Conservation (phyloP, 2,113 vertebrate species). For the Setophaga petechia region DNA sequence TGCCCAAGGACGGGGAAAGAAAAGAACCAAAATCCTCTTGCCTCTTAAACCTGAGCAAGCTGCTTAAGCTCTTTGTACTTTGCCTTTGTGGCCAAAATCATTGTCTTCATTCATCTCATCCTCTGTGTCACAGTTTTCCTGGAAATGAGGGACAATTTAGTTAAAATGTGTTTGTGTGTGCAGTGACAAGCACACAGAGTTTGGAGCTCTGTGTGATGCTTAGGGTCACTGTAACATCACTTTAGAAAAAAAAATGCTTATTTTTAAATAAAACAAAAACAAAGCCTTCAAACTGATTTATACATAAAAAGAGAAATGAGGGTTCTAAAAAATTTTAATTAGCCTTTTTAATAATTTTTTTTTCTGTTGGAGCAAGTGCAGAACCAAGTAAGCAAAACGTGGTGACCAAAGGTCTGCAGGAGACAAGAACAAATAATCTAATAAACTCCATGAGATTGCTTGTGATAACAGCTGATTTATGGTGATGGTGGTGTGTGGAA, state of each 20-base stretch:
- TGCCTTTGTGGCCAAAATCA: background rate
- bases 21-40: background rate
- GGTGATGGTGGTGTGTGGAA: background rate
- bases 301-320: background rate
- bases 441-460: background rate
- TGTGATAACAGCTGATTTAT: background rate
- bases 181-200: background rate
- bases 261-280: background rate
- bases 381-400: background rate
- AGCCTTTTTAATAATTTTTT: background rate
- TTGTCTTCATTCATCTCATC: background rate
- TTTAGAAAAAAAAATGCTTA: background rate
- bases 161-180: background rate
- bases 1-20: background rate
- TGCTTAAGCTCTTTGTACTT: background rate
- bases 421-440: background rate
- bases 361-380: background rate
- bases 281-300: accelerated
- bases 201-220: background rate
- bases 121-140: background rate
- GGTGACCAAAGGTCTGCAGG: background rate
- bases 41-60: background rate
- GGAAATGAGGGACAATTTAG: background rate
- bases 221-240: background rate
- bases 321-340: background rate